phyloP scores from a whole-genome alignment of 2,113 vertebrate genomes.

The Asarcornis scutulata region DNA sequence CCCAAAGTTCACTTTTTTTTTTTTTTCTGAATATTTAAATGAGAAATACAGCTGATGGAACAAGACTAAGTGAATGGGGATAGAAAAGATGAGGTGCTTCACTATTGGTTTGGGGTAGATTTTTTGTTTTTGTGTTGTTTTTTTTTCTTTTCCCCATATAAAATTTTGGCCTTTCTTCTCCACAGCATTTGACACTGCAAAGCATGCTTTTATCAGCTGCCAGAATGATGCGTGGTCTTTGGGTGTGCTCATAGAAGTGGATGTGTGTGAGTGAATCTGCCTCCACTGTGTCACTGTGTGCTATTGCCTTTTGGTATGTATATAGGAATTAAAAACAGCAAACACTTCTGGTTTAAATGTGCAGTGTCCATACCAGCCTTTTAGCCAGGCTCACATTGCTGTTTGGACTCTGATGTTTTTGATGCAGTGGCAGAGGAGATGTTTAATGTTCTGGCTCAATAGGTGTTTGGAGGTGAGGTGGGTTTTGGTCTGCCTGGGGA shows the following conservation, averaged over 20 bases:
- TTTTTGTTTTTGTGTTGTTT: too few relatives aligned
- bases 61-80: background rate
- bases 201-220: background rate
- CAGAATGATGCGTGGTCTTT: background rate
- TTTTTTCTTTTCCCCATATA: background rate
- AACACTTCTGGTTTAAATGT: background rate
- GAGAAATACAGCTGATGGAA: background rate
- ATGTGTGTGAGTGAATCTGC: rapidly evolving
- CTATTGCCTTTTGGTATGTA: background rate
- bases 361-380: background rate
- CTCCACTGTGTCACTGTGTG: background rate
- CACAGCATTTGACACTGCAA: background rate
- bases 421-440: background rate
- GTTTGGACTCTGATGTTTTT: background rate
- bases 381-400: background rate
- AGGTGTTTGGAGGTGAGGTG: background rate
- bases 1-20: background rate
- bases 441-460: background rate
- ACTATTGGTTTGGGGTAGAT: rapidly evolving
- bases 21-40: background rate
- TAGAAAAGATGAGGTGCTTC: background rate
- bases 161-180: background rate
- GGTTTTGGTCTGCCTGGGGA: background rate
- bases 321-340: background rate
- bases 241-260: background rate